Evolutionary conservation across 2,888 invertebrate genomes (phyloP).

Genomic region (Eustalomyia histrio): DNA sequence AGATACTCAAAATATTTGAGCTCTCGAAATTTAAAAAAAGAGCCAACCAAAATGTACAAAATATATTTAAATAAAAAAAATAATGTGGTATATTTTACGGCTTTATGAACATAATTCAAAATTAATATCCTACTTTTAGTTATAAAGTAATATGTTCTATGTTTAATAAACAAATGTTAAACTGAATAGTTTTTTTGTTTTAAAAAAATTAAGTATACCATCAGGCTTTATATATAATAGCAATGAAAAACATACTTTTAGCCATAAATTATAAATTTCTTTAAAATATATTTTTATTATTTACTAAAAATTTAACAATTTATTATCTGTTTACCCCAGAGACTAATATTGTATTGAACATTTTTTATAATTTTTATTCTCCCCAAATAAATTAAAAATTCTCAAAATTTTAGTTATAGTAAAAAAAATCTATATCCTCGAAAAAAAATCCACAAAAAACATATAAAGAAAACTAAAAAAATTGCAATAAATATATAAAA

Average conservation of each 20-base stretch:
- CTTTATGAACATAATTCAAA: too few species aligned
- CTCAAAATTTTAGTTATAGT: background rate
- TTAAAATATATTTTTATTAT: background rate
- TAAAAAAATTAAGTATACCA: background rate
- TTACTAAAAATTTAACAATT: background rate
- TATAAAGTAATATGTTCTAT: too few species aligned
- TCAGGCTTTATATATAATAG: background rate
- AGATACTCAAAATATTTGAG: too few species aligned
- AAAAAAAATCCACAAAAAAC: slow-evolving; percentile 4
- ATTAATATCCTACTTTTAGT: too few species aligned
- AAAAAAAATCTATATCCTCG: background rate
- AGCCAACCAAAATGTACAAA: too few species aligned
- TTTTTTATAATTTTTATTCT: background rate
- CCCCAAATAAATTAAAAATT: background rate
- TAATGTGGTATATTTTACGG: too few species aligned
- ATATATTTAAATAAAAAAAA: too few species aligned
- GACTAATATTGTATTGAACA: slow-evolving; percentile 20
- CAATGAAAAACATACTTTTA: background rate
- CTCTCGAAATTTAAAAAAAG: too few species aligned
- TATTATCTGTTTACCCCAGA: slow-evolving; percentile 8
- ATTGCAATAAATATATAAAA: slow-evolving; percentile 42
- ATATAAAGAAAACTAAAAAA: slow-evolving; percentile 7
- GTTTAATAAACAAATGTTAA: too few species aligned
- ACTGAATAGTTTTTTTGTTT: too few species aligned
- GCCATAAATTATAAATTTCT: background rate